These are phyloP conservation scores for Astyanax mexicanus DNA, from an alignment of 2,797 vertebrate species.

Conservation along the genomic window DNA sequence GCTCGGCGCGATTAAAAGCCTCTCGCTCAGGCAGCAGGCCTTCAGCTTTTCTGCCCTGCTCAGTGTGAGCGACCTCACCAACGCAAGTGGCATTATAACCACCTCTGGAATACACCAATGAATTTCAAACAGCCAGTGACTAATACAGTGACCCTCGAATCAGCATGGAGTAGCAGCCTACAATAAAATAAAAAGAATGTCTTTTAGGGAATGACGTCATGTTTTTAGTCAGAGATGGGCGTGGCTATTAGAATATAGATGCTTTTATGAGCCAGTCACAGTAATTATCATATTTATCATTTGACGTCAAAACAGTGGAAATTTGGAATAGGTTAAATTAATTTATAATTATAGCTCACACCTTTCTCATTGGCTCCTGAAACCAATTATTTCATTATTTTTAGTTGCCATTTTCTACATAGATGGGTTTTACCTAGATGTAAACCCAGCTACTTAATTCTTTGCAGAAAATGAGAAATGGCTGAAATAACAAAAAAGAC, in stretches of 20 bases:
- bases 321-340: too few relatives aligned
- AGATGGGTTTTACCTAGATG: too few relatives aligned
- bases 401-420: too few relatives aligned
- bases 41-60: neutral
- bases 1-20: neutral
- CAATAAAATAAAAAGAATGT: neutral
- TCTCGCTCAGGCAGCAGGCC: neutral
- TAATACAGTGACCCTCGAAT: neutral
- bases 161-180: neutral
- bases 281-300: too few relatives aligned
- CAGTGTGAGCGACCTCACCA: neutral
- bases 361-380: too few relatives aligned
- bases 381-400: too few relatives aligned
- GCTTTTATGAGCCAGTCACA: too few relatives aligned
- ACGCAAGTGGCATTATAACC: slow-evolving; percentile 4
- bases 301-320: too few relatives aligned
- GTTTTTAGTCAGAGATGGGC: neutral
- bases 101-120: neutral
- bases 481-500: too few relatives aligned
- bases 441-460: too few relatives aligned
- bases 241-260: neutral
- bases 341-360: too few relatives aligned
- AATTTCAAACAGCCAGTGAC: slow-evolving; percentile 4
- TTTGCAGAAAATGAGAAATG: too few relatives aligned
- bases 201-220: neutral